A percentile compares a stretch with the other conserved stretches of the same genome.
Evolutionary conservation across 2,888 invertebrate genomes (phyloP).

Genomic region (Julus scanicus): DNA sequence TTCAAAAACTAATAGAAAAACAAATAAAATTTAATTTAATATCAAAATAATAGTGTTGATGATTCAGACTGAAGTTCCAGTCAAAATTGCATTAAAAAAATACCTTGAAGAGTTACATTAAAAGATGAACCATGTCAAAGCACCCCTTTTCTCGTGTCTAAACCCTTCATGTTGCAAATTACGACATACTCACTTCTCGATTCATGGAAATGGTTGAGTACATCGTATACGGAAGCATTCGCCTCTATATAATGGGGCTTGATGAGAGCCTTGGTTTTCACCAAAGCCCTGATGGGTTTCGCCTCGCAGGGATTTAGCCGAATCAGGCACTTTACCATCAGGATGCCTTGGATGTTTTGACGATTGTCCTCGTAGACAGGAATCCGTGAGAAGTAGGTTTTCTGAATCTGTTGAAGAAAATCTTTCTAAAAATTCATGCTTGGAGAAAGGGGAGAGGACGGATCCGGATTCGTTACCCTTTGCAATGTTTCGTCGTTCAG

Average conservation of each 20-base stretch:
- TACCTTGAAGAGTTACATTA: too few species aligned
- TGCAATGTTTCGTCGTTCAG: slow-evolving; percentile 58
- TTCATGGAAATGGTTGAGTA: slow-evolving; percentile 65
- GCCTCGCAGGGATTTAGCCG: slow-evolving; percentile 63
- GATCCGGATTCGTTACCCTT: background rate
- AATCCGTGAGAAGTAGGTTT: slow-evolving; percentile 63
- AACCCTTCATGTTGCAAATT: too few species aligned
- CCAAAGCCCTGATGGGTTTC: slow-evolving; percentile 61
- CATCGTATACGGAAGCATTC: slow-evolving; percentile 64
- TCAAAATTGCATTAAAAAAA: too few species aligned
- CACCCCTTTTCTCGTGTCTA: too few species aligned
- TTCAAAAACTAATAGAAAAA: too few species aligned
- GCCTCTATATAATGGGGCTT: slow-evolving; percentile 61
- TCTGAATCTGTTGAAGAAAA: slow-evolving; percentile 62
- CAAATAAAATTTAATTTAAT: too few species aligned
- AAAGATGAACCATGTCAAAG: too few species aligned
- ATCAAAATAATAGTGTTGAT: too few species aligned
- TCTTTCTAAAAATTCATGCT: background rate
- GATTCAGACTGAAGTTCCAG: too few species aligned
- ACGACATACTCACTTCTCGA: slow-evolving; percentile 62
- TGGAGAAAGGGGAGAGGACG: background rate
- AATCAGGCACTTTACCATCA: slow-evolving; percentile 65
- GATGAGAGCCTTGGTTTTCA: slow-evolving; percentile 60
- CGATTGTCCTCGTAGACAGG: slow-evolving; percentile 63
- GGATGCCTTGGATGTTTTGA: slow-evolving; percentile 63